A percentile compares a stretch with the other conserved stretches of the same genome.
phyloP scores from a whole-genome alignment of 64 coral and sea anemone species.

The Catalaphyllia jardinei region DNA sequence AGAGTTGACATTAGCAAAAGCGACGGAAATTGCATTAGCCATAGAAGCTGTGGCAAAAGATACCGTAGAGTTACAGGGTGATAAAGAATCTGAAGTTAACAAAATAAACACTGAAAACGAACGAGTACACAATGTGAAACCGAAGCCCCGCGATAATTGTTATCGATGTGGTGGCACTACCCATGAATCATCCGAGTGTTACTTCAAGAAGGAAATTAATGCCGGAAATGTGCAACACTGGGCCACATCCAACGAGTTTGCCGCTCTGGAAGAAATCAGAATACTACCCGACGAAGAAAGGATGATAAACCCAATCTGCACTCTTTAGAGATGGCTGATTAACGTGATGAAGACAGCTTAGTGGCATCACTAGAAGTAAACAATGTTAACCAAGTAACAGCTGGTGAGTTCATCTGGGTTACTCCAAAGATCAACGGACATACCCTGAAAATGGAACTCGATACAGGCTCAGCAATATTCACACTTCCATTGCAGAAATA shows the following conservation, averaged over 20 bases:
- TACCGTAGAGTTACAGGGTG: no score
- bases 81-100: no score
- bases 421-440: no score
- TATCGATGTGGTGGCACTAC: background rate
- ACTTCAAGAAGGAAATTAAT: background rate
- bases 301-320: background rate
- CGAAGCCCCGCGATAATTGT: background rate
- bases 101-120: no score
- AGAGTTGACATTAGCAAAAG: no score
- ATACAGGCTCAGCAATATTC: conserved; percentile 33
- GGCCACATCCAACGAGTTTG: conserved; percentile 7
- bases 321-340: background rate
- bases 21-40: no score
- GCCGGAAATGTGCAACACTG: background rate
- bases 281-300: background rate
- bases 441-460: conserved; percentile 21
- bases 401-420: background rate
- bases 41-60: no score
- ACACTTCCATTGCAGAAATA: background rate
- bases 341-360: background rate
- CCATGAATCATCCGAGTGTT: background rate
- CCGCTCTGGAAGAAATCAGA: background rate
- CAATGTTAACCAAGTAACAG: background rate
- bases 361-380: conserved; percentile 1
- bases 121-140: no score